Evolutionary conservation across 2,797 vertebrate genomes (phyloP).

Genomic region (Momotus momota): DNA sequence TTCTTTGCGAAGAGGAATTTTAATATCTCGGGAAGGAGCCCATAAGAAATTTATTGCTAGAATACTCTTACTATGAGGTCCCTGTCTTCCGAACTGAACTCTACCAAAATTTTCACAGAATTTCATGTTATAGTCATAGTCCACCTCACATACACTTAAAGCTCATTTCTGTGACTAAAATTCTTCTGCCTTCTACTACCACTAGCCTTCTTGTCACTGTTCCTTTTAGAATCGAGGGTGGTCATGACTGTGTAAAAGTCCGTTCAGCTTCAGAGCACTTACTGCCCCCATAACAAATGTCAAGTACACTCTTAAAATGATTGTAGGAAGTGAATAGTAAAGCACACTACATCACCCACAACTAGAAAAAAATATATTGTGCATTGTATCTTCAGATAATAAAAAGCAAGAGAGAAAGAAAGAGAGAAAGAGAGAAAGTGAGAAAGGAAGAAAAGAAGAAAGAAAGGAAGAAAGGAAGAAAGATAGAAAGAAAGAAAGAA

Average conservation of each 20-base stretch:
- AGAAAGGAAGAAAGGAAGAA: too few species aligned
- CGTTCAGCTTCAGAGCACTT: constrained; percentile 3
- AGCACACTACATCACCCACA: neutral
- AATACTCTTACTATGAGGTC: neutral
- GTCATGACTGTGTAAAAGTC: neutral
- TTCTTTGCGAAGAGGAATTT: neutral
- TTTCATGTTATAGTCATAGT: neutral
- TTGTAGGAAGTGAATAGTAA: constrained; percentile 6
- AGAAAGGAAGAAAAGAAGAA: too few species aligned
- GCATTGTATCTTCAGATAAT: neutral
- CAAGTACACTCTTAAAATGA: neutral
- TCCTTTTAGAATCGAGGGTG: neutral
- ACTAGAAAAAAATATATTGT: neutral
- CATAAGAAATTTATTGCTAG: neutral
- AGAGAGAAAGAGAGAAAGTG: too few species aligned
- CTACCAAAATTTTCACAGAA: neutral
- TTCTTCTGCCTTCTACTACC: neutral
- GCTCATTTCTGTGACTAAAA: neutral
- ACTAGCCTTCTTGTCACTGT: neutral
- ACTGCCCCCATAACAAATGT: neutral
- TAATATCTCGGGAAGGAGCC: neutral
- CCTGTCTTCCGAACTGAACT: neutral
- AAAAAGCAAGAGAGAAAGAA: neutral
- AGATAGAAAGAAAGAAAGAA: too few species aligned
- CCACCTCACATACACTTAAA: neutral